Evolutionary conservation across 2,888 invertebrate species (phyloP).

Genomic region (Philhelius pedissequus): DNA sequence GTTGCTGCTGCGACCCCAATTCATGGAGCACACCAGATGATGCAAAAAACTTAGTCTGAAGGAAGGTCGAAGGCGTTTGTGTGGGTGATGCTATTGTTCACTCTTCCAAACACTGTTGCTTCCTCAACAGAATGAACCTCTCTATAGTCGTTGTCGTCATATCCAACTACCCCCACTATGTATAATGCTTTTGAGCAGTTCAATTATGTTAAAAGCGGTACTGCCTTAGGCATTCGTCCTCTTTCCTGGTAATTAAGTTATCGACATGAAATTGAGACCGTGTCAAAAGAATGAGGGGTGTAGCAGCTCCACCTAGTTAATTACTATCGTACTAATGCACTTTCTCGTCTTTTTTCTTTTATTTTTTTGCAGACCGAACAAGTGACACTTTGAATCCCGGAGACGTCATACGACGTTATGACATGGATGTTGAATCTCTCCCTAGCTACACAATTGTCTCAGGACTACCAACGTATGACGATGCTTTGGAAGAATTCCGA

Average conservation of each 20-base stretch:
- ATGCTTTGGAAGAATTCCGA: conserved; percentile 82
- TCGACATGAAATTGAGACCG: conserved; percentile 63
- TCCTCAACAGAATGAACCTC: conserved; percentile 13
- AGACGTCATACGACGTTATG: conserved; percentile 77
- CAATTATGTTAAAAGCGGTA: conserved; percentile 64
- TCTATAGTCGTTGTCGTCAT: background rate
- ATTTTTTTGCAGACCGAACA: conserved; percentile 79
- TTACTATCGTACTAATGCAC: conserved; percentile 38
- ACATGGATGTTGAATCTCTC: conserved; percentile 80
- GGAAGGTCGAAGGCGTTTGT: conserved; percentile 36
- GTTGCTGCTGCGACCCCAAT: conserved; percentile 48
- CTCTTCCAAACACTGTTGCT: conserved; percentile 60
- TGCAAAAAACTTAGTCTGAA: conserved; percentile 52
- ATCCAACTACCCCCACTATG: background rate
- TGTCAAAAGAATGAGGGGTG: background rate
- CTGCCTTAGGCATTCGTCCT: conserved; percentile 52
- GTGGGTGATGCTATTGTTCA: conserved; percentile 54
- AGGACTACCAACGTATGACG: conserved; percentile 83
- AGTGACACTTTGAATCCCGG: conserved; percentile 74
- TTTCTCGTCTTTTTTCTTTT: background rate
- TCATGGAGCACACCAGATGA: conserved; percentile 37
- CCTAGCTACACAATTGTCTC: conserved; percentile 84
- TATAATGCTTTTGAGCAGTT: conserved; percentile 41
- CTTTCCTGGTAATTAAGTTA: conserved; percentile 65
- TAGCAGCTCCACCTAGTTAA: conserved; percentile 39